Conservation (phyloP, 1,140 invertebrate genomes). For the Zaprionus gabonicus region DNA sequence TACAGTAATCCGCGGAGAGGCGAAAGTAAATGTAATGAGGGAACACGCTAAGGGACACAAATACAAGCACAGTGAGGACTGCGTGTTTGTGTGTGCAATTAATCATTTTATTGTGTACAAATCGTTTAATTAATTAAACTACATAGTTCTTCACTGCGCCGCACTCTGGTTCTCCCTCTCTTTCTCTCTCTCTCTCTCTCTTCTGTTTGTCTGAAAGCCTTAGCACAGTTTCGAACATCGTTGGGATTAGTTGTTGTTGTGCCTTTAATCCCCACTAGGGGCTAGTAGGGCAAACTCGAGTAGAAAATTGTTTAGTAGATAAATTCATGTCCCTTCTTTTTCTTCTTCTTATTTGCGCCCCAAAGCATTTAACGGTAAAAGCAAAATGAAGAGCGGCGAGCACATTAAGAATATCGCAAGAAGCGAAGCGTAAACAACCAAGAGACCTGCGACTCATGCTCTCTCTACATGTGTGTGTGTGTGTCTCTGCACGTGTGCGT, state of each 20-base stretch:
- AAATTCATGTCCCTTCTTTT: conserved; percentile 12
- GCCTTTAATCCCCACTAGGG: conserved; percentile 24
- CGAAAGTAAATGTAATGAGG: conserved; percentile 28
- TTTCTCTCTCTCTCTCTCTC: not conserved
- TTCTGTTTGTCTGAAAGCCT: conserved; percentile 15
- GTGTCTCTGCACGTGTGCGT: conserved; percentile 26
- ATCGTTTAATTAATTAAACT: conserved; percentile 54
- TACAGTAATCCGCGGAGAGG: conserved; percentile 17
- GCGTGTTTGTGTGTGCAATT: conserved; percentile 28
- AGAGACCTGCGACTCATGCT: not conserved
- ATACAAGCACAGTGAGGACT: not conserved
- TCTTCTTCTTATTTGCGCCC: conserved; percentile 13
- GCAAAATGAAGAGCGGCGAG: conserved; percentile 20
- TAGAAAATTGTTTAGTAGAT: conserved; percentile 27
- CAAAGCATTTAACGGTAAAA: conserved; percentile 31
- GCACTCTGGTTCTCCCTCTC: conserved; percentile 6
- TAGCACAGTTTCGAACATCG: conserved; percentile 31
- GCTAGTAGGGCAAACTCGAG: not conserved
- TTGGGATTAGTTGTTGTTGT: not conserved
- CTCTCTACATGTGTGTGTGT: conserved; percentile 10
- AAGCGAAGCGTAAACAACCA: conserved; percentile 44
- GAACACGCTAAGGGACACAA: conserved; percentile 15
- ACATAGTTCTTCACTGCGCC: conserved; percentile 5
- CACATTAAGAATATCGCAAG: conserved; percentile 45
- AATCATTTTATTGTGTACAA: conserved; percentile 50